These are phyloP conservation scores for Pseudoips prasinana DNA, from an alignment of 2,888 invertebrate species.

Conservation along the genomic window DNA sequence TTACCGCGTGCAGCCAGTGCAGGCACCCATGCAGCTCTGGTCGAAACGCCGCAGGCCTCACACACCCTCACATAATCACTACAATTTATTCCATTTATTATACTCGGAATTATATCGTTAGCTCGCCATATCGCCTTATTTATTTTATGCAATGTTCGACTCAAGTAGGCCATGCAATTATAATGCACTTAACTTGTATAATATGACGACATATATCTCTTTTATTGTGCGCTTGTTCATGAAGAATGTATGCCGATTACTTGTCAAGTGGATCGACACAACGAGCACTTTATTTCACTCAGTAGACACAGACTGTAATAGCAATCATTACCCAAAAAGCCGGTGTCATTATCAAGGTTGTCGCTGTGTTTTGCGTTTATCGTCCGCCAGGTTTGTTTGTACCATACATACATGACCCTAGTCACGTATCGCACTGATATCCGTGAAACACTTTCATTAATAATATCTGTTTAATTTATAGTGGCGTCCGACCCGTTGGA, in stretches of 20 bases:
- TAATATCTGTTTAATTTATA: conserved; percentile 48
- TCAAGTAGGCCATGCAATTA: conserved; percentile 52
- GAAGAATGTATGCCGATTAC: conserved; percentile 41
- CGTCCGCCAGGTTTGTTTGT: not conserved
- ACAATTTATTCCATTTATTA: conserved; percentile 56
- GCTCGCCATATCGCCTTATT: conserved; percentile 32
- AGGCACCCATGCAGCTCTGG: not conserved
- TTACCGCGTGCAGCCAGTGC: not conserved
- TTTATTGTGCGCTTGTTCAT: conserved; percentile 41
- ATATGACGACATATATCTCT: conserved; percentile 35
- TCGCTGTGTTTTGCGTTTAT: conserved; percentile 14
- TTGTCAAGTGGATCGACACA: conserved; percentile 33
- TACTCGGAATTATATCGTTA: conserved; percentile 56
- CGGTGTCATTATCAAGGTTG: conserved; percentile 46
- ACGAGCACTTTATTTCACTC: conserved; percentile 40
- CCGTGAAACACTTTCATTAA: conserved; percentile 45
- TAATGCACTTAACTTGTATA: conserved; percentile 56
- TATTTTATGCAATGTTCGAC: conserved; percentile 51
- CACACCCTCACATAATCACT: conserved; percentile 44
- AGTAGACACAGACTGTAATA: conserved; percentile 20
- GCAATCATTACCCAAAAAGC: conserved; percentile 47
- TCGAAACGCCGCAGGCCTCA: conserved; percentile 26
- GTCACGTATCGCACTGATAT: conserved; percentile 28
- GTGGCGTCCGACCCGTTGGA: conserved; percentile 33
- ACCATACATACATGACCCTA: too few species aligned